Conservation (phyloP, 2,113 vertebrate species). For the Seriola dumerili region DNA sequence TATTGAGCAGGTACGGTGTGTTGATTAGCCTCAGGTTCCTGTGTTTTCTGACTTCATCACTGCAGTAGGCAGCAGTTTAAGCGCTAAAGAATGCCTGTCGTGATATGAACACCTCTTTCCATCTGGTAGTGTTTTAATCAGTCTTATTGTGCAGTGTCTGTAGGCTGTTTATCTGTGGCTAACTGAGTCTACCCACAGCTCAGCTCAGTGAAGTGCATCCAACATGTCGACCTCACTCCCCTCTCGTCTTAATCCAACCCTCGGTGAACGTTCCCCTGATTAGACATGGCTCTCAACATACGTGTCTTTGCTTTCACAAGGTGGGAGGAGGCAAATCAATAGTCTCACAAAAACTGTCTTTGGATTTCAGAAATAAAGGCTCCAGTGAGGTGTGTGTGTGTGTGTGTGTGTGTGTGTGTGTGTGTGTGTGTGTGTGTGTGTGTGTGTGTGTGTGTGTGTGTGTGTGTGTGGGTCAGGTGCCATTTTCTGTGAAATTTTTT, state of each 20-base stretch:
- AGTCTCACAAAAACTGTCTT: slow-evolving; percentile 41
- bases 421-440: slow-evolving; percentile 7
- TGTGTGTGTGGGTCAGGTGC: slow-evolving; percentile 20
- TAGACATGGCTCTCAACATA: slow-evolving; percentile 64
- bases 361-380: slow-evolving; percentile 19
- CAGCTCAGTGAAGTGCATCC: slow-evolving; percentile 53
- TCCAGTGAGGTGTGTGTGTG: background rate
- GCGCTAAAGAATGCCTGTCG: slow-evolving; percentile 14
- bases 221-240: slow-evolving; percentile 51
- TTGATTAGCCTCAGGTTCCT: background rate
- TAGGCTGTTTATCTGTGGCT: slow-evolving; percentile 62
- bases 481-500: slow-evolving; percentile 34
- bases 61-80: slow-evolving; percentile 33
- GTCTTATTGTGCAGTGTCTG: slow-evolving; percentile 42
- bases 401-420: slow-evolving; percentile 11
- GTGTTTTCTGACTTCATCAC: slow-evolving; percentile 22
- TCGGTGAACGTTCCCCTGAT: slow-evolving; percentile 52
- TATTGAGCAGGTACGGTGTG: slow-evolving; percentile 2
- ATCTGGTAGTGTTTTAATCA: slow-evolving; percentile 62
- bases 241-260: slow-evolving; percentile 53
- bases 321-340: slow-evolving; percentile 61
- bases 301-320: slow-evolving; percentile 48
- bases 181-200: slow-evolving; percentile 53
- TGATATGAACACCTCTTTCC: slow-evolving; percentile 51
- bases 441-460: background rate